phyloP scores from a whole-genome alignment of 2,888 invertebrate genomes.

The Endotricha flammealis region DNA sequence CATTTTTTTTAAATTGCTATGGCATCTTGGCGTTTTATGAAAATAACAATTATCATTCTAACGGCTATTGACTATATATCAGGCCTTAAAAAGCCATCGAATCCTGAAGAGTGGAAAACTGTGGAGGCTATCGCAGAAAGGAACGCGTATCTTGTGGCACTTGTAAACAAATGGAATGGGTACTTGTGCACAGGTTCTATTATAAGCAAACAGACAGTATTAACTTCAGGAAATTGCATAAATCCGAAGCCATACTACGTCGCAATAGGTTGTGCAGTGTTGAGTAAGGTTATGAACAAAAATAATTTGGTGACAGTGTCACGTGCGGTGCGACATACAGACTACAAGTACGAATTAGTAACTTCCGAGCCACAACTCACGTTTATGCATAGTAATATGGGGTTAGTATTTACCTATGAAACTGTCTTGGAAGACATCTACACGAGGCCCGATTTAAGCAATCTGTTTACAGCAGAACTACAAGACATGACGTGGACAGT shows the following conservation, averaged over 20 bases:
- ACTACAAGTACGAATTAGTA: slow-evolving; percentile 38
- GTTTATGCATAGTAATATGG: slow-evolving; percentile 49
- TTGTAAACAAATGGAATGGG: slow-evolving; percentile 34
- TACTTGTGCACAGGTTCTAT: slow-evolving; percentile 51
- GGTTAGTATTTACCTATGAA: slow-evolving; percentile 37
- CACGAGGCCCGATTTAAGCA: slow-evolving; percentile 34
- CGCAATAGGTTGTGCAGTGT: slow-evolving; percentile 38
- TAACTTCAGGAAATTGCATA: slow-evolving; percentile 55
- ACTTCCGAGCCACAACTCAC: slow-evolving; percentile 30
- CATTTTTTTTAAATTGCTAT: too few relatives aligned
- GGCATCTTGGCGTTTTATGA: too few relatives aligned
- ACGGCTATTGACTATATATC: too few relatives aligned
- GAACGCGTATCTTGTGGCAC: slow-evolving; percentile 47
- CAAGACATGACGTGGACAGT: slow-evolving; percentile 31
- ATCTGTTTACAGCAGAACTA: slow-evolving; percentile 42
- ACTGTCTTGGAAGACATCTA: slow-evolving; percentile 35
- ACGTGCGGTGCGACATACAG: slow-evolving; percentile 33
- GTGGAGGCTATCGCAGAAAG: slow-evolving; percentile 50
- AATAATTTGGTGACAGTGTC: slow-evolving; percentile 35
- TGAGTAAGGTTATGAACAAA: slow-evolving; percentile 25
- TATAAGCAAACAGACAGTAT: slow-evolving; percentile 36
- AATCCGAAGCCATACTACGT: slow-evolving; percentile 32
- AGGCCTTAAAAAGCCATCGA: too few relatives aligned
- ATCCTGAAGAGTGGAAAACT: slow-evolving; percentile 27
- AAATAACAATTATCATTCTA: too few relatives aligned